A percentile compares a stretch with the other conserved stretches of the same genome.
phyloP scores from a whole-genome alignment of 2,888 invertebrate species.

The Perdita meconis region DNA sequence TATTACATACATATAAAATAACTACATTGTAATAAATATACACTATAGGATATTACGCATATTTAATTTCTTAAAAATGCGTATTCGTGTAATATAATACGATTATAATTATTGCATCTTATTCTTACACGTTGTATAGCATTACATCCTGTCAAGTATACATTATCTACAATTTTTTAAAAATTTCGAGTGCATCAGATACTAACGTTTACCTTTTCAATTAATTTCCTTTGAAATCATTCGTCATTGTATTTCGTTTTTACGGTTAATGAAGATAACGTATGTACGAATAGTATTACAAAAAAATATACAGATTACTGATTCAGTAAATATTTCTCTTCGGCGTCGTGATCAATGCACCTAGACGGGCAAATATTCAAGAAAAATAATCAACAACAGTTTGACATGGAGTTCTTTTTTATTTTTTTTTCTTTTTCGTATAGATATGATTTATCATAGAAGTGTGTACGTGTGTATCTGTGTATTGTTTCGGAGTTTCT shows the following conservation, averaged over 20 bases:
- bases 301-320: constrained; percentile 55
- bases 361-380: constrained; percentile 46
- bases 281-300: constrained; percentile 48
- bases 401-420: constrained; percentile 77
- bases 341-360: constrained; percentile 41
- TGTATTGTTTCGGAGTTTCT: constrained; percentile 73
- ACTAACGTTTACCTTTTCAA: constrained; percentile 22
- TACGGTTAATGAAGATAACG: constrained; percentile 17
- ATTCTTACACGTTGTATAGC: constrained; percentile 40
- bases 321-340: constrained; percentile 37
- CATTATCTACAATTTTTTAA: constrained; percentile 55
- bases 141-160: constrained; percentile 57
- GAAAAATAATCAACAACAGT: constrained; percentile 64
- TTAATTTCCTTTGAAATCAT: constrained; percentile 29
- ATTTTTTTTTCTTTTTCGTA: constrained; percentile 70
- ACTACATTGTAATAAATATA: constrained; percentile 65
- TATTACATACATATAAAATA: constrained; percentile 66
- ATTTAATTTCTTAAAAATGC: constrained; percentile 47
- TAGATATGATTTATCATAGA: constrained; percentile 80
- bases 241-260: constrained; percentile 34
- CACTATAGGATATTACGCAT: constrained; percentile 62
- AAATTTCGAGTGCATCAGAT: constrained; percentile 37
- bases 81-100: constrained; percentile 53
- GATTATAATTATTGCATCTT: constrained; percentile 62
- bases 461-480: constrained; percentile 76